Conservation (phyloP, 2,113 vertebrate species). For the Aspidoscelis tigris region DNA sequence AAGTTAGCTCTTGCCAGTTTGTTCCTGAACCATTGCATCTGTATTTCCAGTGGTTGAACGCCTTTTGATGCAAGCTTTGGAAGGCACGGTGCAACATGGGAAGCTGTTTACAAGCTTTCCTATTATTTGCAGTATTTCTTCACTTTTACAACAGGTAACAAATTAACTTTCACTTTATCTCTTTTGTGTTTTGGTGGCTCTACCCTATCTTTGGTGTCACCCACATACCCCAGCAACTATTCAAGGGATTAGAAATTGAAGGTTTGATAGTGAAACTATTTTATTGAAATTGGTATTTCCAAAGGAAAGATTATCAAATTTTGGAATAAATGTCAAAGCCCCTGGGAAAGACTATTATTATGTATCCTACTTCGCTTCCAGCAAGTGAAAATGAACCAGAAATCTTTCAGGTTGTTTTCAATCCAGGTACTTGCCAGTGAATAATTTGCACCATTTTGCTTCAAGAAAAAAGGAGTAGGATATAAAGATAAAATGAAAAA, state of each 20-base stretch:
- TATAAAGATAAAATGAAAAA: too few relatives aligned
- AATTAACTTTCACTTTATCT: constrained; percentile 60
- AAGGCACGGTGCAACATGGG: too few relatives aligned
- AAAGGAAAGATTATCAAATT: not conserved
- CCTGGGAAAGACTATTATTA: not conserved
- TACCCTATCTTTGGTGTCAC: constrained; percentile 35
- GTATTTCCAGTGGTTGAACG: too few relatives aligned
- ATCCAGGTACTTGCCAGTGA: not conserved
- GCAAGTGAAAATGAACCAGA: not conserved
- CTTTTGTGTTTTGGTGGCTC: constrained; percentile 28
- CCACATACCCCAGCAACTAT: constrained; percentile 18
- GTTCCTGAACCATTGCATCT: too few relatives aligned
- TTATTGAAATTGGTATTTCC: constrained; percentile 4
- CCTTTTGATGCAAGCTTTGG: too few relatives aligned
- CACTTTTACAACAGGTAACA: constrained; percentile 59
- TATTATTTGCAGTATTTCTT: constrained; percentile 55
- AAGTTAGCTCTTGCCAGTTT: too few relatives aligned
- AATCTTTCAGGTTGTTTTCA: constrained; percentile 4
- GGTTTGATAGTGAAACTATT: constrained; percentile 1
- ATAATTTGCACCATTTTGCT: too few relatives aligned
- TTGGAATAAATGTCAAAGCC: not conserved
- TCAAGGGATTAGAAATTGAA: not conserved
- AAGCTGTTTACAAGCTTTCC: constrained; percentile 44
- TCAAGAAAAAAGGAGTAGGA: too few relatives aligned
- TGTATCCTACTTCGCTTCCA: not conserved